Evolutionary conservation across 1,140 invertebrate genomes (phyloP).

Genomic region (Lineus longissimus): DNA sequence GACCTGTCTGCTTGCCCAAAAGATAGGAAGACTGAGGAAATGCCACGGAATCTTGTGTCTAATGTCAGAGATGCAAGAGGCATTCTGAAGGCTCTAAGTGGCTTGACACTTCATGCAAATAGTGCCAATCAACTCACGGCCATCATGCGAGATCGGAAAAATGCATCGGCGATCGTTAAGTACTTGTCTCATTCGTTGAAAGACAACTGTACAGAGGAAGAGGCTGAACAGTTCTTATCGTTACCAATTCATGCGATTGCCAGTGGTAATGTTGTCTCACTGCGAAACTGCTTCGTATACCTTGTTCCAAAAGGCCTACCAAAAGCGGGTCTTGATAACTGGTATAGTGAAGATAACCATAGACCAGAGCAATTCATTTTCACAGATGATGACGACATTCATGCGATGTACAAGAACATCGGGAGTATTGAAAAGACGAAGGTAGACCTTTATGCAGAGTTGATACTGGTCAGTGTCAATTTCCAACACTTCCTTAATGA

Average conservation of each 20-base stretch:
- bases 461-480: conserved; percentile 2
- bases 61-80: too few species aligned
- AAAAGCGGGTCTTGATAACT: background rate
- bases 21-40: too few species aligned
- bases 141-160: too few species aligned
- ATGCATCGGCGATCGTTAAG: too few species aligned
- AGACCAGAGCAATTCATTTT: background rate
- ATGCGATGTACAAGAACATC: conserved; percentile 15
- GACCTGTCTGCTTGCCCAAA: too few species aligned
- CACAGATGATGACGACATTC: background rate
- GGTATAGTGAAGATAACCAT: background rate
- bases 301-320: background rate
- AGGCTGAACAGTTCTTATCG: too few species aligned
- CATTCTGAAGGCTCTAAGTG: too few species aligned
- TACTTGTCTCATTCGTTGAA: too few species aligned
- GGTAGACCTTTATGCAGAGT: background rate
- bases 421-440: background rate
- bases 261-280: conserved; percentile 7
- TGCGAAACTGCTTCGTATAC: background rate
- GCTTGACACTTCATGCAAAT: too few species aligned
- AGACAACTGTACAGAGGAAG: too few species aligned
- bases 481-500: conserved; percentile 11
- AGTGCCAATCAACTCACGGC: too few species aligned
- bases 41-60: too few species aligned
- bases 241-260: conserved; percentile 4